Base-by-base conservation (phyloP, 1,140 invertebrate species). In the Pseudomyrmex gracilis region DNA sequence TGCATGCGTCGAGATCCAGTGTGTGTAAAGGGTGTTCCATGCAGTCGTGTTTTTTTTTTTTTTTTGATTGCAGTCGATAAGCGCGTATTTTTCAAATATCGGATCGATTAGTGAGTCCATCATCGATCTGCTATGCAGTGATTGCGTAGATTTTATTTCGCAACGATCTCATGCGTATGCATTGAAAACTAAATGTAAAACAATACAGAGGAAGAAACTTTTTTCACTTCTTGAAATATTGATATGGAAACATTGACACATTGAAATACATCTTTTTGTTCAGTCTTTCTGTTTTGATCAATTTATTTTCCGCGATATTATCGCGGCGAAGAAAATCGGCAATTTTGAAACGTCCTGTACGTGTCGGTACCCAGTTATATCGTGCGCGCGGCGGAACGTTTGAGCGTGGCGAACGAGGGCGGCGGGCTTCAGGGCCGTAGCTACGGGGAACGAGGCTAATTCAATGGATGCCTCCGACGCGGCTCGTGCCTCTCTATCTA, bases 401-500 rank as follows among this genome's bases (percentile, higher is more conserved):
- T 87, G 57, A 80, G 71, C 78, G 70, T 78, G 83, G 61, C 71
- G 84, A 67, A 71, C 66, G 70, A 74, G 82, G 85, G 82, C 58
- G 85, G 73, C 55, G 73, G 63, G 73, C 63, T 77, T 63, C 84
- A 82, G 57, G 77, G 71, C 83, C 73, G 58, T 67, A 80, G 51
- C 67, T 55, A 84, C 64, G 63, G 77, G 82, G 74, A 87, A 87
- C 73, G 82, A 74, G 80, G 85, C 80, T 84, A 87, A 87, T 87
- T 86, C 86, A 84, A 87, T 84, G 80, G 82, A 84, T 74, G 82
- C 85, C 55, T 86, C 84, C 83, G 80, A 84, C 84, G 84, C 77
- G 74, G 83, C 66, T 84, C 83, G 83, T 84, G 76, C 76, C 83
- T 84, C 83, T 80, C 64, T 78, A 68, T 84, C 73, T 84, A 45